phyloP scores from a whole-genome alignment of 2,113 vertebrate genomes.

The Tragelaphus buxtoni region DNA sequence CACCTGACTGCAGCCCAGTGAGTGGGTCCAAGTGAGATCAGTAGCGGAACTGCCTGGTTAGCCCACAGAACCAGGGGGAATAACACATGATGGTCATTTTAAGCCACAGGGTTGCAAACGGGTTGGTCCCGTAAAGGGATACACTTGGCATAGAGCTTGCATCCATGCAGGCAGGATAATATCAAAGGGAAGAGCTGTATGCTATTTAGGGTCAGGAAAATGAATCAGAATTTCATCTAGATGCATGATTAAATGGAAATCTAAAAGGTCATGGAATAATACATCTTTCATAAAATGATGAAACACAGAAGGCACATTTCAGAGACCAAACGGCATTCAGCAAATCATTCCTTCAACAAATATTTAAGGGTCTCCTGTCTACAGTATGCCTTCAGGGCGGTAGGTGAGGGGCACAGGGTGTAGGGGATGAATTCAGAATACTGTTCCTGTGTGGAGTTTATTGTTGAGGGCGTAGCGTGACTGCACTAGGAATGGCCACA shows the following conservation, averaged over 20 bases:
- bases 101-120: neutral
- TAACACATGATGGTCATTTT: neutral
- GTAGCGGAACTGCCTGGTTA: neutral
- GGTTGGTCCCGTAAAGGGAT: neutral
- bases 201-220: conserved; percentile 29
- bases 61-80: neutral
- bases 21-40: neutral
- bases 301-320: conserved; percentile 44
- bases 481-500: neutral
- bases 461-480: accelerated
- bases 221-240: conserved; percentile 59
- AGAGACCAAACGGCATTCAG: conserved; percentile 18
- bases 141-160: neutral
- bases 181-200: neutral
- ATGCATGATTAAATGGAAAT: conserved; percentile 59
- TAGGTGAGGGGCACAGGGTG: neutral
- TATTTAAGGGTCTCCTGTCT: conserved; percentile 13
- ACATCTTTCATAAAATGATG: conserved; percentile 50
- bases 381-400: neutral
- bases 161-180: neutral
- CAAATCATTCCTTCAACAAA: conserved; percentile 42
- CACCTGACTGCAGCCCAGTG: neutral
- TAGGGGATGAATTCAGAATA: neutral
- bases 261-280: conserved; percentile 62
- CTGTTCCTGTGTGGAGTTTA: neutral